Evolutionary conservation across 2,888 invertebrate species (phyloP).

Genomic region (Pollenia griseotomentosa): DNA sequence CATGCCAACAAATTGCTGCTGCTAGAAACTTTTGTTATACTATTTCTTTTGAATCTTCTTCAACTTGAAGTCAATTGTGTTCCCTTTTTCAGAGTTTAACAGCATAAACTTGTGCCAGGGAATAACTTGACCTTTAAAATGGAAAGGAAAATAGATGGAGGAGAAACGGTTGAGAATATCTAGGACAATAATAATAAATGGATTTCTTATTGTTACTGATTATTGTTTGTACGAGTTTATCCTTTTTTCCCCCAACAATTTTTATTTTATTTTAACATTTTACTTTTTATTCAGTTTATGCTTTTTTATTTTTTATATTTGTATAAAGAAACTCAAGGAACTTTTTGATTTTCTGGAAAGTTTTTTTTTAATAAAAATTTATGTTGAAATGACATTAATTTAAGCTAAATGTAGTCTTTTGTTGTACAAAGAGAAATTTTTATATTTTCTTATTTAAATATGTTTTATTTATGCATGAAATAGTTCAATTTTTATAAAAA

Average conservation of each 20-base stretch:
- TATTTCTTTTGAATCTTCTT: too few species aligned
- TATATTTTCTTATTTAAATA: not conserved
- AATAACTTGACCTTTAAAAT: constrained; percentile 33
- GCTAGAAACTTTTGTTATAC: not conserved
- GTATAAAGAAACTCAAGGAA: not conserved
- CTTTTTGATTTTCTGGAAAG: constrained; percentile 11
- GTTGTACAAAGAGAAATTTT: not conserved
- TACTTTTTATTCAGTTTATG: not conserved
- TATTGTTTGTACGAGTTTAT: constrained; percentile 7
- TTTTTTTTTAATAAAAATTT: not conserved
- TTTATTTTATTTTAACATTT: not conserved
- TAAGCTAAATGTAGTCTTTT: not conserved
- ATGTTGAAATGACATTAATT: constrained; percentile 8
- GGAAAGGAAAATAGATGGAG: not conserved
- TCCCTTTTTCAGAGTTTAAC: not conserved
- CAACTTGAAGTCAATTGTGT: not conserved
- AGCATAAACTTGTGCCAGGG: not conserved
- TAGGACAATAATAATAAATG: constrained; percentile 24
- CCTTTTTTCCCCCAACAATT: not conserved
- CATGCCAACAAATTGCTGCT: constrained; percentile 39
- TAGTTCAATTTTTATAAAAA: too few species aligned
- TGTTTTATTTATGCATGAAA: not conserved
- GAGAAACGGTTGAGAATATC: not conserved
- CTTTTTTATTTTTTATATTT: not conserved
- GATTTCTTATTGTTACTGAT: constrained; percentile 22